phyloP scores from a whole-genome alignment of 2,888 invertebrate species.

The Drosophila eohydei region DNA sequence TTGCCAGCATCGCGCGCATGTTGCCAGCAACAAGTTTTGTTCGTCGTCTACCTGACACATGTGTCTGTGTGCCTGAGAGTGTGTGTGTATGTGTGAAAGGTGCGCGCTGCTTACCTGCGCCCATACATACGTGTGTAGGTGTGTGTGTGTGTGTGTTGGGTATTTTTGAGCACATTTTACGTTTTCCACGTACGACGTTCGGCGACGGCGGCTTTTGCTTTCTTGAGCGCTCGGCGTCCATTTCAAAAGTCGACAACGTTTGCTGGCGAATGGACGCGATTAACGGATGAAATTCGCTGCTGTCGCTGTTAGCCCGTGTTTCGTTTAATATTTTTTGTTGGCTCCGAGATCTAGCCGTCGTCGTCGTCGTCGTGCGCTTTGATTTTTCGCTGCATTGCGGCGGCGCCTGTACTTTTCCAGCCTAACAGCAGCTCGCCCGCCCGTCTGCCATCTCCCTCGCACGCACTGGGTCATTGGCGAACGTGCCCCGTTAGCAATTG shows the following conservation, averaged over 20 bases:
- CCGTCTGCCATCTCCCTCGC: slow-evolving; percentile 5
- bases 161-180: slow-evolving; percentile 77
- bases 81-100: slow-evolving; percentile 44
- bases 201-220: slow-evolving; percentile 68
- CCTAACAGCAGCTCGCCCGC: not conserved
- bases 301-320: slow-evolving; percentile 8
- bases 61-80: slow-evolving; percentile 30
- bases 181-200: slow-evolving; percentile 71
- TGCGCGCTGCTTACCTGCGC: slow-evolving; percentile 50
- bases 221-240: slow-evolving; percentile 77
- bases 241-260: slow-evolving; percentile 84
- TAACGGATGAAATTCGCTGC: slow-evolving; percentile 75
- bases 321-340: slow-evolving; percentile 11
- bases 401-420: slow-evolving; percentile 69
- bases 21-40: slow-evolving; percentile 77
- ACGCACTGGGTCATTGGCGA: slow-evolving; percentile 27
- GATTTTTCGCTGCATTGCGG: slow-evolving; percentile 54
- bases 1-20: slow-evolving; percentile 69
- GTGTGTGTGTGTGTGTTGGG: slow-evolving; percentile 53
- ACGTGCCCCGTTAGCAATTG: slow-evolving; percentile 50
- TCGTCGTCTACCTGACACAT: slow-evolving; percentile 64
- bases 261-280: slow-evolving; percentile 84
- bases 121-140: slow-evolving; percentile 7
- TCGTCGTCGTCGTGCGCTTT: slow-evolving; percentile 51
- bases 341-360: slow-evolving; percentile 28